Percentiles rank a stretch among this genome's conserved stretches.
Evolutionary conservation across 1,140 invertebrate species (phyloP).

Genomic region (Musca vetustissima): DNA sequence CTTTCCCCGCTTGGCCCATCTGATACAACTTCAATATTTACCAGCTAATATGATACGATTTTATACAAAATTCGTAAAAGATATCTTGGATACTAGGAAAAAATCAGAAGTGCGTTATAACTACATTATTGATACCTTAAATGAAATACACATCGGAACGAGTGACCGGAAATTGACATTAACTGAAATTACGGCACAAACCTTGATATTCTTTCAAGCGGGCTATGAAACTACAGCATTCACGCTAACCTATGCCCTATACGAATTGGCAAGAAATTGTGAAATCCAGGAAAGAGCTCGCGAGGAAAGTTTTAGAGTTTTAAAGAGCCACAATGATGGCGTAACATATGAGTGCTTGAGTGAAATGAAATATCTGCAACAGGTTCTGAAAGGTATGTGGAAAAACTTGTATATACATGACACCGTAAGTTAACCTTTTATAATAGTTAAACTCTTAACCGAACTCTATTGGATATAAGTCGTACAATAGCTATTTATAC

Average conservation of each 20-base stretch:
- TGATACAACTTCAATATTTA: not conserved
- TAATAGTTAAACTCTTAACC: too few relatives aligned
- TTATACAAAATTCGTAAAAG: not conserved
- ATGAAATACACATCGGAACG: not conserved
- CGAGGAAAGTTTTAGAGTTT: conserved; percentile 55
- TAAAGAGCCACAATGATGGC: not conserved
- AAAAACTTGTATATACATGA: too few relatives aligned
- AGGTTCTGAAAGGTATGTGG: not conserved
- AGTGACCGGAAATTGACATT: conserved; percentile 45
- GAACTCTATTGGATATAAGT: too few relatives aligned
- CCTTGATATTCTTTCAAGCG: conserved; percentile 66
- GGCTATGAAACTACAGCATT: conserved; percentile 72
- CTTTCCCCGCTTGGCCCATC: not conserved
- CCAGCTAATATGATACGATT: not conserved
- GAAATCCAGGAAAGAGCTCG: conserved; percentile 36
- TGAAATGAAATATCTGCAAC: not conserved
- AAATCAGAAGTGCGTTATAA: not conserved
- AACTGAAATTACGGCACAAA: conserved; percentile 61
- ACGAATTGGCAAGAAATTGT: conserved; percentile 59
- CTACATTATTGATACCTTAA: not conserved
- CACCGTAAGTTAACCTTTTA: too few relatives aligned
- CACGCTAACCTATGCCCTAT: conserved; percentile 61
- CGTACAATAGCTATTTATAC: too few relatives aligned
- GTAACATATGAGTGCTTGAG: not conserved
- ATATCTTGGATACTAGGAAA: not conserved